Percentiles rank a stretch among this genome's conserved stretches.
Evolutionary conservation across 2,113 vertebrate species (phyloP).

Genomic region (Marmota flaviventris): DNA sequence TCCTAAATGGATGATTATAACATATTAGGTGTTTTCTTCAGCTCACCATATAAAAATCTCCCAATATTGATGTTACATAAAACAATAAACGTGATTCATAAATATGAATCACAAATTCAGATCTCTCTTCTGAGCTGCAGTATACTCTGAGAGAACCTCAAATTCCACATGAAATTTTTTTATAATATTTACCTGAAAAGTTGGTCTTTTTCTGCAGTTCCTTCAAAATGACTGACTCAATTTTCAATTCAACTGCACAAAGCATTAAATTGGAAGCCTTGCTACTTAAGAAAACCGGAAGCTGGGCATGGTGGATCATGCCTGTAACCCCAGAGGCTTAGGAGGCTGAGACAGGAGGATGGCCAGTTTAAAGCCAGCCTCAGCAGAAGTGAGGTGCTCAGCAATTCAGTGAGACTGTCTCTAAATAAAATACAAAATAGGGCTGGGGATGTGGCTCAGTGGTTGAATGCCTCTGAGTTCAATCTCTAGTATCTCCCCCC

Average conservation of each 20-base stretch:
- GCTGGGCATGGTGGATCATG: too few relatives aligned
- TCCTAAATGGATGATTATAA: not conserved
- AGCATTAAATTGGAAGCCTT: not conserved
- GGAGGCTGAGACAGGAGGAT: too few relatives aligned
- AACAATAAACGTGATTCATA: not conserved
- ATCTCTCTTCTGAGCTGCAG: not conserved
- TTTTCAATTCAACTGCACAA: not conserved
- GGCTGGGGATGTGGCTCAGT: too few relatives aligned
- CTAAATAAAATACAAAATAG: too few relatives aligned
- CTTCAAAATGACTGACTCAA: not conserved
- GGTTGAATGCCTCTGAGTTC: too few relatives aligned
- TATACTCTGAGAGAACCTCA: not conserved
- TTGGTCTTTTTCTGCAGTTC: not conserved
- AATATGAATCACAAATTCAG: not conserved
- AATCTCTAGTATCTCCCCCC: too few relatives aligned
- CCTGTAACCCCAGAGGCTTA: too few relatives aligned
- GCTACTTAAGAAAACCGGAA: too few relatives aligned
- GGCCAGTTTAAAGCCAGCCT: too few relatives aligned
- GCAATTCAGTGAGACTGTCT: too few relatives aligned
- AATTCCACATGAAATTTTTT: not conserved
- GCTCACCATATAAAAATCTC: not conserved
- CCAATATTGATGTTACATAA: not conserved
- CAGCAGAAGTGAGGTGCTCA: too few relatives aligned
- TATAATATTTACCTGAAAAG: not conserved
- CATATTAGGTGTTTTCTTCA: not conserved